Evolutionary conservation across 2,113 vertebrate genomes (phyloP), one percentile per base, ranked within the genome.

Genomic region (Mirounga angustirostris): DNA sequence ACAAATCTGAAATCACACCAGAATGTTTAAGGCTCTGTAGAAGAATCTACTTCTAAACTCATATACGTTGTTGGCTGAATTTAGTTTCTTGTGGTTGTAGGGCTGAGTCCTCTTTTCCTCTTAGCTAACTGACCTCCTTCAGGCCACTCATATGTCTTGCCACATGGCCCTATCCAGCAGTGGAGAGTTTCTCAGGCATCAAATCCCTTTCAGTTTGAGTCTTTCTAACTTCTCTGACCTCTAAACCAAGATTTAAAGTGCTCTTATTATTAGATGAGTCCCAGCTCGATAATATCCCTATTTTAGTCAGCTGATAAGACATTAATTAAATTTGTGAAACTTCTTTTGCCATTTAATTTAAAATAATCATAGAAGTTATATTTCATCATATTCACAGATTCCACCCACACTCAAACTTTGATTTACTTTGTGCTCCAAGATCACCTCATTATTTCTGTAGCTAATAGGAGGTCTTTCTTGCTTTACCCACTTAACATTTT

Each of bases 151-250:
- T 33, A 63, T 89, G 63, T 94, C 40, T 82, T 63, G 56, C 26
- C 33, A 43, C 3, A 16, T 89, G 33, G 54, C 26, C 56, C 30
- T 4, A 9, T 52, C 26, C 24, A 80, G 33, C 54, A 59, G 1
- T 43, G 26, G 61, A 82, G 33, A 94, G 22, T 85, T 84, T 89
- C 36, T 84, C n/a, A 46, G 50, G 14, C 16, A n/a, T 61, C 9
- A 65, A 65, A 73, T 80, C 36, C 9, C 28, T 90, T 61, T 74
- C 30, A 63, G 5, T 71, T 73, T 80, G 54, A 74, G 59, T 40
- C n/a, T 92, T 30, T 80, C 63, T 96, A 43, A 91, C 5, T 87
- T 92, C n/a, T 89, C 30, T 84, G 63, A 92, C 24, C 8, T 84
- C 69, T 84, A 89, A 46, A 81, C 19, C 16, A 74, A 52, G 33